Conservation (phyloP, 2,888 invertebrate genomes). For the Lasiommata megera region DNA sequence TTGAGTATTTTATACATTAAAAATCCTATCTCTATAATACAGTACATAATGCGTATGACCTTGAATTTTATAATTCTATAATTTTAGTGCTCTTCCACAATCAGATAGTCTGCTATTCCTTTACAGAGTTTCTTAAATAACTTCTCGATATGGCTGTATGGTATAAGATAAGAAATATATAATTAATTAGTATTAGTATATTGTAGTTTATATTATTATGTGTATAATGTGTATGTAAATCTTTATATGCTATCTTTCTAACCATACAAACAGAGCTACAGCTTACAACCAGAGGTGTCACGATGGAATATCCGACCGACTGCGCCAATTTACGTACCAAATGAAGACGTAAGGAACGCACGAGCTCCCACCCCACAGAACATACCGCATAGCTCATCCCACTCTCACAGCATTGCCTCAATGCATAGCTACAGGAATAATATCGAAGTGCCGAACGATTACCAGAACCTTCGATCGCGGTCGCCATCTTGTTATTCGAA, state of each 20-base stretch:
- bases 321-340: conserved; percentile 75
- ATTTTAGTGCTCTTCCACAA: conserved; percentile 14
- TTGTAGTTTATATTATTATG: conserved; percentile 30
- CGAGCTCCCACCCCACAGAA: conserved; percentile 68
- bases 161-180: conserved; percentile 20
- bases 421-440: conserved; percentile 79
- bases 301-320: conserved; percentile 75
- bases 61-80: conserved; percentile 28
- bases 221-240: conserved; percentile 37
- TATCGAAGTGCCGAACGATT: conserved; percentile 74
- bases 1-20: conserved; percentile 31
- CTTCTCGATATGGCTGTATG: conserved; percentile 19
- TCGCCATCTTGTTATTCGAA: conserved; percentile 80
- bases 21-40: conserved; percentile 73
- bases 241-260: conserved; percentile 41
- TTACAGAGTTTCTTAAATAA: conserved; percentile 17
- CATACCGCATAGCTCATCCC: conserved; percentile 73
- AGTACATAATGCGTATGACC: conserved; percentile 59
- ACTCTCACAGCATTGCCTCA: conserved; percentile 77
- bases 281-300: conserved; percentile 69
- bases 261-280: conserved; percentile 71
- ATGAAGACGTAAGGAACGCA: conserved; percentile 61
- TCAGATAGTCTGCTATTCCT: conserved; percentile 1
- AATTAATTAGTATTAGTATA: conserved; percentile 16
- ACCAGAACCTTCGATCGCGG: conserved; percentile 75